Base-by-base conservation (phyloP, 2,797 vertebrate genomes). In the Erithacus rubecula region DNA sequence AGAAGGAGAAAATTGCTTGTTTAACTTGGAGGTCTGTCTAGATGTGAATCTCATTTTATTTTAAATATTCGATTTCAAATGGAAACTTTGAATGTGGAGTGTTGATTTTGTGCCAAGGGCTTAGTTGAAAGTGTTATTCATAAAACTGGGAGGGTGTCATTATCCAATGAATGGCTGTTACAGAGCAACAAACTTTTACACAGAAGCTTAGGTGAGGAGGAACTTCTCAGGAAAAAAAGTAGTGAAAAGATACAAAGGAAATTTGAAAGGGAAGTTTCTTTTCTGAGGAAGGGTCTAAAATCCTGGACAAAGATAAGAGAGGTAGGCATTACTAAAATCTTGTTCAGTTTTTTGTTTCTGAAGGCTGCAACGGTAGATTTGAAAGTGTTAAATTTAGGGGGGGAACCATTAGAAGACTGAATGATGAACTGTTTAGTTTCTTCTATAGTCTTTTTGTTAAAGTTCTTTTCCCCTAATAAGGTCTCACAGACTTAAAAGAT, bases 381-480 rank as follows among this genome's bases (percentile, higher is more conserved):
- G 49, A 23, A 75, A 32, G 8, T 13, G 6, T 30, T 56, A 56
- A 44, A 52, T 60, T 70, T 78, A 46, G 7, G 1, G 3, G 11
- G 10, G 1, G 8, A 47, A 34, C 5, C 10, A 18, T 62, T 65
- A 63, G 44, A 88, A 95, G 12, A 29, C 24, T 36, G 52, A 92
- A 70, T 11, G 3, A 6, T 60, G 34, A 70, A 46, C 16, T 32
- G 11, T 6, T 22, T 16, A 32, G 11, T 75, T 91, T 27, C 43
- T 60, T 43, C 24, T 67, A 1, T 43, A n/a, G 37, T 36, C 6
- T 74, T 23, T 37, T 43, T 29, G 4, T 49, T 60, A 43, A 52
- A n/a, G 32, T 52, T 10, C 0, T 53, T 51, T 72, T 19, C 4
- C 8, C 22, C 12, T 16, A 26, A 1, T 34, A 56, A 0, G 0